These are phyloP conservation scores for Coleophora deauratella DNA, from an alignment of 2,888 invertebrate species.

Conservation along the genomic window DNA sequence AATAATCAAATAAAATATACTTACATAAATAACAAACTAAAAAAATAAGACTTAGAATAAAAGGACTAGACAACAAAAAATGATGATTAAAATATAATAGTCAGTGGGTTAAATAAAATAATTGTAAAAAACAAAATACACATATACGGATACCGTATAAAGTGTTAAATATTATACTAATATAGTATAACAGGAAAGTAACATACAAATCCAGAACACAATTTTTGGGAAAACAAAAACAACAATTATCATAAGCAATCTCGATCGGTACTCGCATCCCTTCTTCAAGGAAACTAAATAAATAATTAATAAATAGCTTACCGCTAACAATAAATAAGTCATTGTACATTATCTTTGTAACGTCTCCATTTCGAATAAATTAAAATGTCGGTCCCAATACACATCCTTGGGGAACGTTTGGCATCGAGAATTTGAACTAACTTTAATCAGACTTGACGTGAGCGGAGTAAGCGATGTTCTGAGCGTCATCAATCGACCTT, in stretches of 20 bases:
- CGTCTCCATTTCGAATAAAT: constrained; percentile 20
- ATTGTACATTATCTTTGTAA: constrained; percentile 17
- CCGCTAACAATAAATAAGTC: constrained; percentile 51
- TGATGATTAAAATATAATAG: constrained; percentile 21
- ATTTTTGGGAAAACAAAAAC: constrained; percentile 58
- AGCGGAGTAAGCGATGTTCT: constrained; percentile 75
- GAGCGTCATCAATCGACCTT: constrained; percentile 62
- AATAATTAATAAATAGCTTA: constrained; percentile 63
- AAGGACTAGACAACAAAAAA: constrained; percentile 47
- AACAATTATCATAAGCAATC: constrained; percentile 25
- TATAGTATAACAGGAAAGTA: constrained; percentile 51
- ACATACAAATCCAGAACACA: constrained; percentile 63
- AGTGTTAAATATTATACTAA: constrained; percentile 55
- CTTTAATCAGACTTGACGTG: constrained; percentile 61
- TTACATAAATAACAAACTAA: constrained; percentile 22
- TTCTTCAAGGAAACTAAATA: constrained; percentile 52
- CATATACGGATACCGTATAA: constrained; percentile 70
- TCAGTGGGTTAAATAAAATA: constrained; percentile 16
- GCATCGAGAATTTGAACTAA: constrained; percentile 5
- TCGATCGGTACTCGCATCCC: constrained; percentile 29
- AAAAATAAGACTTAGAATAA: constrained; percentile 38
- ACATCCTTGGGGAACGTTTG: constrained; percentile 24
- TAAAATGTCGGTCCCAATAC: constrained; percentile 27
- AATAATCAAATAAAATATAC: constrained; percentile 10
- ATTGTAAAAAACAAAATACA: constrained; percentile 54